Conservation (phyloP, 1,140 invertebrate genomes). For the Drosophila kohkoa region DNA sequence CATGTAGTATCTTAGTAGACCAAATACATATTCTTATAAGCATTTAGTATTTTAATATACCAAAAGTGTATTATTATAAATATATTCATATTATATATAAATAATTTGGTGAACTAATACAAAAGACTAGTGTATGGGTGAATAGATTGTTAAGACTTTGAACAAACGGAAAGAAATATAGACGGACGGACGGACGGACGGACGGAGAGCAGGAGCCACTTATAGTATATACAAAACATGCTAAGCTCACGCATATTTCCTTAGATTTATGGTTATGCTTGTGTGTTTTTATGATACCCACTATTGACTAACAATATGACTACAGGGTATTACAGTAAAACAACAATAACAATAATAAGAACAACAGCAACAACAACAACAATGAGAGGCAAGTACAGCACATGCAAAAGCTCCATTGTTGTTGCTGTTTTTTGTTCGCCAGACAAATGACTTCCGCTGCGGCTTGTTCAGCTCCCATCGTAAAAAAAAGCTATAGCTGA, state of each 20-base stretch:
- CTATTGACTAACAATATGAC: not conserved
- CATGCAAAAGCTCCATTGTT: constrained; percentile 47
- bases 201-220: not conserved
- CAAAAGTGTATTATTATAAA: too few relatives aligned
- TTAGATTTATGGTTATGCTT: not conserved
- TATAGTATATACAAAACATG: not conserved
- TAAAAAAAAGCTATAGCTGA: constrained; percentile 33
- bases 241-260: not conserved
- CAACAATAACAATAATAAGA: constrained; percentile 15
- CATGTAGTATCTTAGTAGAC: too few relatives aligned
- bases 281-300: not conserved
- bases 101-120: too few relatives aligned
- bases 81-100: too few relatives aligned
- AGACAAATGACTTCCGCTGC: constrained; percentile 78
- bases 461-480: constrained; percentile 54
- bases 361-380: constrained; percentile 19
- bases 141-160: too few relatives aligned
- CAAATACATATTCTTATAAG: too few relatives aligned
- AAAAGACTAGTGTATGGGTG: too few relatives aligned
- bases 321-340: constrained; percentile 26
- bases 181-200: too few relatives aligned
- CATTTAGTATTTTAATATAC: too few relatives aligned
- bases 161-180: too few relatives aligned
- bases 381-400: constrained; percentile 23
- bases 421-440: constrained; percentile 44